A percentile compares a stretch with the other conserved stretches of the same genome.
Evolutionary conservation across 2,888 invertebrate species (phyloP).

Genomic region (Gandaritis pyraliata): DNA sequence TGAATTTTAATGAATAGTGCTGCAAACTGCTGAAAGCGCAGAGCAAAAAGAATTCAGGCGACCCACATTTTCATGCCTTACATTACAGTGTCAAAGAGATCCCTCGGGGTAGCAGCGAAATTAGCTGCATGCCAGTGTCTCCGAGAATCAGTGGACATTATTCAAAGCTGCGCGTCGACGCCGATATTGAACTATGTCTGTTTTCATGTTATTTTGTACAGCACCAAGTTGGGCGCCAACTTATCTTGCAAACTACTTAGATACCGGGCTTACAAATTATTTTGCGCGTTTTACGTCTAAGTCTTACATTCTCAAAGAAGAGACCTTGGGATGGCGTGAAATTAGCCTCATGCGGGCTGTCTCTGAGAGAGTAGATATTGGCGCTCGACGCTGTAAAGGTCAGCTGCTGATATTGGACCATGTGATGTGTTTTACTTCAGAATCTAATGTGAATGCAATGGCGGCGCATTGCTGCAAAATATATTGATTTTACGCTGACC

Average conservation of each 20-base stretch:
- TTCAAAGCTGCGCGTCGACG: conserved; percentile 24
- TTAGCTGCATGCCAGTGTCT: conserved; percentile 35
- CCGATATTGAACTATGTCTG: conserved; percentile 2
- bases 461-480: neutral
- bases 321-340: neutral
- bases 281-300: conserved; percentile 7
- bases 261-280: conserved; percentile 3
- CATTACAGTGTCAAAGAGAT: conserved; percentile 34
- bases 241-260: neutral
- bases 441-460: neutral
- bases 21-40: conserved; percentile 33
- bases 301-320: conserved; percentile 6
- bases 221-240: neutral
- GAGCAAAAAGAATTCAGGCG: conserved; percentile 28
- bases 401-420: conserved; percentile 11
- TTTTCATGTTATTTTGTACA: neutral
- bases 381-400: conserved; percentile 9
- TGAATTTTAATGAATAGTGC: conserved; percentile 37
- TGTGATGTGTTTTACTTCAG: neutral
- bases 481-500: neutral
- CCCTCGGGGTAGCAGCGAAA: conserved; percentile 28
- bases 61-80: conserved; percentile 40
- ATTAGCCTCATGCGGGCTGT: conserved; percentile 13
- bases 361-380: conserved; percentile 7
- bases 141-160: conserved; percentile 25